Evolutionary conservation across 2,797 vertebrate genomes (phyloP), one percentile per base, ranked within the genome.

Genomic region (Perdix hodgsoniae): DNA sequence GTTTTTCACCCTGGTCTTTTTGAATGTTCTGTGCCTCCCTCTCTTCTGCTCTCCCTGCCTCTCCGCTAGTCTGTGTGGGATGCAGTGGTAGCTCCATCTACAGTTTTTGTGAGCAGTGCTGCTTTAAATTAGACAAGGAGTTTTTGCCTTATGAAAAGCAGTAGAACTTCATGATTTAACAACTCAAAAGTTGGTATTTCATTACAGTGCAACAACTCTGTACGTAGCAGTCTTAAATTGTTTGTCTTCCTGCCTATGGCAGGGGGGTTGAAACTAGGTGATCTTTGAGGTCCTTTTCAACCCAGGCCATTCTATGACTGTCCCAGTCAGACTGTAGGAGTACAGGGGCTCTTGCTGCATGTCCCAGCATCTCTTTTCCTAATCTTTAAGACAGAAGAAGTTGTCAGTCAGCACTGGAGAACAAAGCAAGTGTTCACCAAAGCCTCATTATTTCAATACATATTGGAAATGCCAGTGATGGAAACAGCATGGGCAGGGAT

Each of bases 41-140:
- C 13, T 26, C 4, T 3, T 63, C 24, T 2, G 4, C 15, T 3
- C 12, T 87, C 22, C 12, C 40, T 37, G 33, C 2, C 0, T 79
- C 15, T 70, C 14, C 3, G 7, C 4, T 59, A 35, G 70, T 77
- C 52, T 90, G 50, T 17, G 22, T 0, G 11, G 35, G 10, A 79
- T 0, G 0, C 21, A 59, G 14, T 59, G 54, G 19, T 57, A 17
- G 26, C 6, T 59, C 54, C 59, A 22, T 29, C 27, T 35, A 3
- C 0, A 0, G 2, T n/a, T 76, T 92, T 63, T 78, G 21, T 72
- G 61, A 86, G 29, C 4, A 15, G 21, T 23, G 42, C 10, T 17
- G 10, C 24, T 92, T 85, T 66, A 88, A 72, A 76, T 39, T 27
- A 66, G 72, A 31, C 14, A 4, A 70, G n/a, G 52, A 50, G 6